Conservation (phyloP, 2,888 invertebrate species). For the Pseudococcus longispinus region DNA sequence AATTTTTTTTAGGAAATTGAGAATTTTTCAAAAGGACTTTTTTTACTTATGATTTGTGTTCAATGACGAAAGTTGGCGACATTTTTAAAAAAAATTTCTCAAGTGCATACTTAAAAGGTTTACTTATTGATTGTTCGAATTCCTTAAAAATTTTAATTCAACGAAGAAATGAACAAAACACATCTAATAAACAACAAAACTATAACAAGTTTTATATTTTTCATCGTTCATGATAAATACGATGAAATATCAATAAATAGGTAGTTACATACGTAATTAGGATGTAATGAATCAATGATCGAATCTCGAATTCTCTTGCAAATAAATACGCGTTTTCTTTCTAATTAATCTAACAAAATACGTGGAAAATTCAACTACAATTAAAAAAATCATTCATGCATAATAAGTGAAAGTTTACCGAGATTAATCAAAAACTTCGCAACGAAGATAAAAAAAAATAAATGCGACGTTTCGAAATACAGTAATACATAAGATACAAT, state of each 20-base stretch:
- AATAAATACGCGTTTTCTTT: not conserved
- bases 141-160: not conserved
- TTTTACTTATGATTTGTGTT: too few species aligned
- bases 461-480: constrained; percentile 7
- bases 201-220: not conserved
- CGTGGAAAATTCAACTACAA: not conserved
- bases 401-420: not conserved
- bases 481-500: not conserved
- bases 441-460: not conserved
- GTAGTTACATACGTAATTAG: not conserved
- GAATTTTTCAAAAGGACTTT: too few species aligned
- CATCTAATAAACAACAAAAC: not conserved
- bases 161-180: not conserved
- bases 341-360: not conserved
- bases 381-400: not conserved
- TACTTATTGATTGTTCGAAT: too few species aligned
- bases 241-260: not conserved
- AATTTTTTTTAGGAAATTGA: too few species aligned
- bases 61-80: too few species aligned
- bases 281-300: not conserved
- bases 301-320: not conserved
- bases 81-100: too few species aligned
- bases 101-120: too few species aligned
- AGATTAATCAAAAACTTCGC: not conserved
- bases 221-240: not conserved